Base-by-base conservation (phyloP, 2,797 vertebrate species). In the Lepus oiostolus region DNA sequence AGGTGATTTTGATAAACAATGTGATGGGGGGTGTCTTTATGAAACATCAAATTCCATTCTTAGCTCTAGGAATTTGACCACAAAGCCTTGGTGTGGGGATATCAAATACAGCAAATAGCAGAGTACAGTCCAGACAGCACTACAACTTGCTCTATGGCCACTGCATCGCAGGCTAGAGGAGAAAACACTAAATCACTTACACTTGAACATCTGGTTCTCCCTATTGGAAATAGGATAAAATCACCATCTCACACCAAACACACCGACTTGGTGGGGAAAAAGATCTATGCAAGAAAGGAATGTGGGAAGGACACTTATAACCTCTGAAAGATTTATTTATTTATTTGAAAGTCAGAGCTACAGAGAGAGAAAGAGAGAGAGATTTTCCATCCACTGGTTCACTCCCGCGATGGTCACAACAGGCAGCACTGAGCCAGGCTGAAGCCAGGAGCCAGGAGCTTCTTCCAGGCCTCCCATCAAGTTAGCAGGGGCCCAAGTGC, bases 81-180 rank as follows among this genome's bases (percentile, higher is more conserved):
- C 1, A 19, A 72, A 82, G 77, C 16, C 4, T 11, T 70, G 68
- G 67, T 75, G 26, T 0, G 0, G 5, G 80, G 52, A 26, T 0
- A 32, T 54, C 50, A 47, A 38, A 65, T 0, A 71, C 16, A 72
- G n/a, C 9, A 0, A 21, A 6, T 10, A 11, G 47, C 30, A 2
- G 32, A n/a, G 7, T 1, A 8, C 52, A 65, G 38, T 60, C 65
- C 47, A 32, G 54, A 79, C n/a, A 8, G 28, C 0, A 4, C 38
- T 30, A 62, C 28, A 4, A 75, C 90, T 12, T 63, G 17, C 68
- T 7, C 60, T 75, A 0, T 3, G 79, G 42, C 24, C 4, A 22
- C 0, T 2, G 0, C 8, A 1, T 38, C 2, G 3, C 9, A 2
- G 42, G 11, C 28, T 50, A 22, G 17, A 1, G n/a, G 35, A 47